A percentile compares a stretch with the other conserved stretches of the same genome.
Evolutionary conservation across 1,140 invertebrate species (phyloP).

Genomic region (Eurosta solidaginis): DNA sequence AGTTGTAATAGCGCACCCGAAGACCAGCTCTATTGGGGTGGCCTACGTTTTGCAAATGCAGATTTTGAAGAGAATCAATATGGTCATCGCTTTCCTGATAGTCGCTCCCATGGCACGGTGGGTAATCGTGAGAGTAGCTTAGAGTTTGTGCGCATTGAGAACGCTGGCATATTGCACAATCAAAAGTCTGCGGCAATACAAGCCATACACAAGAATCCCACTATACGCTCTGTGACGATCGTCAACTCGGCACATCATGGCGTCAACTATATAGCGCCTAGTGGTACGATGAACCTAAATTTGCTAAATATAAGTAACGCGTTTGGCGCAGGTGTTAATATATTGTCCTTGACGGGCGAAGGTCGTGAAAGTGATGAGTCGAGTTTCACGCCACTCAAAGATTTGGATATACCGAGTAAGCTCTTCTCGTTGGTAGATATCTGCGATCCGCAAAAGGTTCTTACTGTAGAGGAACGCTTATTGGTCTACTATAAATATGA

Average conservation of each 20-base stretch:
- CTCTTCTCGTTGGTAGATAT: slow-evolving; percentile 96
- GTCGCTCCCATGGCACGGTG: slow-evolving; percentile 73
- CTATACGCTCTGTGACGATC: slow-evolving; percentile 82
- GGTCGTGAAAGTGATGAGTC: slow-evolving; percentile 85
- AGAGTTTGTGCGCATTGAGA: slow-evolving; percentile 84
- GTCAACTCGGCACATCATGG: slow-evolving; percentile 86
- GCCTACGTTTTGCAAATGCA: slow-evolving; percentile 86
- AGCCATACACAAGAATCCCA: slow-evolving; percentile 82
- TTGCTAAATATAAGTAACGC: slow-evolving; percentile 79
- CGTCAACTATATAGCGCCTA: slow-evolving; percentile 88
- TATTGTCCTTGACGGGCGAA: slow-evolving; percentile 89
- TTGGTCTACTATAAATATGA: slow-evolving; percentile 97
- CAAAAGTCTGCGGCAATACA: slow-evolving; percentile 93
- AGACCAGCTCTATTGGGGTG: slow-evolving; percentile 90
- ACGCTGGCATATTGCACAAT: slow-evolving; percentile 96
- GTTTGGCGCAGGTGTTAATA: slow-evolving; percentile 86
- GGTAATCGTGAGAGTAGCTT: slow-evolving; percentile 74
- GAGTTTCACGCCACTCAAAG: slow-evolving; percentile 81
- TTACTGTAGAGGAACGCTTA: slow-evolving; percentile 87
- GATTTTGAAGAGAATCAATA: slow-evolving; percentile 87
- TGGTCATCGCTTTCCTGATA: slow-evolving; percentile 80
- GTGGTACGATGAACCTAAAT: slow-evolving; percentile 73
- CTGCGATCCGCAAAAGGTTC: slow-evolving; percentile 91
- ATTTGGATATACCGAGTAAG: slow-evolving; percentile 88
- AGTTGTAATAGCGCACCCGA: slow-evolving; percentile 77